Base-by-base conservation (phyloP, 2,113 vertebrate species). In the Sapajus apella region DNA sequence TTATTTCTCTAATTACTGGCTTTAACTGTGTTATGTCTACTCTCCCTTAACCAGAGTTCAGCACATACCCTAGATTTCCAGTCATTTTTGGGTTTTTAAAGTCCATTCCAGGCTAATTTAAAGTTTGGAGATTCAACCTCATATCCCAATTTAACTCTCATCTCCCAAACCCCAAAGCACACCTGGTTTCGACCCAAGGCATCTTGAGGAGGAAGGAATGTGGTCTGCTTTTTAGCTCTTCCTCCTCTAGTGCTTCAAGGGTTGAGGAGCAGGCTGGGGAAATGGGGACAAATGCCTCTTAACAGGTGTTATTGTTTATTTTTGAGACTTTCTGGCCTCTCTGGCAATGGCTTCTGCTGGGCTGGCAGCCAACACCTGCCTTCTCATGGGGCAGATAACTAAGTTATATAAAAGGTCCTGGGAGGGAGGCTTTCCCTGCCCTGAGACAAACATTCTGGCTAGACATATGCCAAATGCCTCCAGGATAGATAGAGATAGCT, bases 381-480 rank as follows among this genome's bases (percentile, higher is more conserved):
- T 90, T 72, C 96, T 95, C 91, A 27, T 76, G 93, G 82, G 86
- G 52, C 66, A 55, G 72, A 95, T 85, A 85, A 92, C 82, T 86
- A 91, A 95, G 91, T 85, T 85, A 87, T 45, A 50, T 32, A 16
- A 47, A 35, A 85, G 76, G 73, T 68, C 91, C 52, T 68, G 27
- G 35, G 87, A 91, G 92, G 58, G 79, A 17, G 52, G 17, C 40
- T 55, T 77, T 52, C 61, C 73, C 68, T 77, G 61, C 55, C 92
- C 89, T 80, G 73, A 95, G 37, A 18, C 73, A 58, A 43, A 66
- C 88, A 25, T 94, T 91, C 95, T 90, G 85, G 30, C 76, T 18
- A 94, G 91, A 90, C 70, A 85, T 30, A 64, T 76, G 81, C 66
- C 37, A 66, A 52, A 40, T 0, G 13, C 73, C 70, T 64, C n/a